Evolutionary conservation across 2,888 invertebrate species (phyloP).

Genomic region (Cordilura impudica): DNA sequence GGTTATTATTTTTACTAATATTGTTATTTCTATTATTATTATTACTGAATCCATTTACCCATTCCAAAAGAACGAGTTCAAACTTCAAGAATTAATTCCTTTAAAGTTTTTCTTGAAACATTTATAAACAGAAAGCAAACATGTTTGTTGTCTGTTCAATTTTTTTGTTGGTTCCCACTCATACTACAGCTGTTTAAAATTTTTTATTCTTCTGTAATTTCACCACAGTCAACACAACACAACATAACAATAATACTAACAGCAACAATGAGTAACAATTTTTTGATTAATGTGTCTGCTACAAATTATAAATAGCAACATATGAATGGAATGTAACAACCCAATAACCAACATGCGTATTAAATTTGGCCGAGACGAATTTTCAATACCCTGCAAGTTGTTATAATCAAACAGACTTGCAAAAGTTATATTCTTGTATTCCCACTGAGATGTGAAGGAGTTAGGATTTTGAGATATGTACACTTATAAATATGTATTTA

Average conservation of each 20-base stretch:
- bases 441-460: too few species aligned
- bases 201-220: conserved; percentile 24
- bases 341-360: too few species aligned
- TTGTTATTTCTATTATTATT: too few species aligned
- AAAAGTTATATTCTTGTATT: too few species aligned
- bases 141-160: conserved; percentile 18
- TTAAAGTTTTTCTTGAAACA: background rate
- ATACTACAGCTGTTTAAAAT: conserved; percentile 35
- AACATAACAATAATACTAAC: conserved; percentile 19
- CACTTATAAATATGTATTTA: too few species aligned
- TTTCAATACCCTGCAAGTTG: too few species aligned
- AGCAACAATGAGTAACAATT: conserved; percentile 70
- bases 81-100: background rate
- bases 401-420: too few species aligned
- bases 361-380: too few species aligned
- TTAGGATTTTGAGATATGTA: too few species aligned
- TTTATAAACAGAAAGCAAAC: conserved; percentile 15
- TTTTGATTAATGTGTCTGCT: conserved; percentile 77
- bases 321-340: conserved; percentile 50
- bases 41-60: too few species aligned
- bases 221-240: conserved; percentile 46
- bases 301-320: conserved; percentile 75
- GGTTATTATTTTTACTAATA: too few species aligned
- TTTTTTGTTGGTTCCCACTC: conserved; percentile 13
- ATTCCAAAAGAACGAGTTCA: background rate